Evolutionary conservation across 2,888 invertebrate genomes (phyloP).

Genomic region (Heterodera filipjevi): DNA sequence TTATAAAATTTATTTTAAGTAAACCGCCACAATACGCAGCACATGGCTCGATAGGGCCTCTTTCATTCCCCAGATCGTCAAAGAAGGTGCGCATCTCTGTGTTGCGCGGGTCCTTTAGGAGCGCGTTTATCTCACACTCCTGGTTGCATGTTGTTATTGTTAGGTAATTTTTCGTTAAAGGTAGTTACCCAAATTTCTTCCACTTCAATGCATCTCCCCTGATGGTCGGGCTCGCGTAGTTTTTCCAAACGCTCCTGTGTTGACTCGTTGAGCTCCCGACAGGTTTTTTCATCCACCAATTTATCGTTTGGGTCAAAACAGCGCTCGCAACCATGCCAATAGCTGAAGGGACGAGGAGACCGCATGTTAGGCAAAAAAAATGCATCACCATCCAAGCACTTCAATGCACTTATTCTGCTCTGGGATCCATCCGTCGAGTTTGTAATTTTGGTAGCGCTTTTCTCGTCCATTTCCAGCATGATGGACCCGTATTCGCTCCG

Average conservation of each 20-base stretch:
- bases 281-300: background rate
- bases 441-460: background rate
- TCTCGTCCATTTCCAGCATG: constrained; percentile 21
- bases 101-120: background rate
- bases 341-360: too few species aligned
- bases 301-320: background rate
- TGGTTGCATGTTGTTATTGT: too few species aligned
- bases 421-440: background rate
- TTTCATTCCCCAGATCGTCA: background rate
- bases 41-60: constrained; percentile 10
- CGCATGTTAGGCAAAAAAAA: background rate
- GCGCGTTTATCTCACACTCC: background rate
- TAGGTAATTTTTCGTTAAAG: too few species aligned
- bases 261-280: background rate
- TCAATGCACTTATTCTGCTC: background rate
- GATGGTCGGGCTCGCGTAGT: background rate
- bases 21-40: background rate
- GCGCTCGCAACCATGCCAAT: background rate
- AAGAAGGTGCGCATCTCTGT: background rate
- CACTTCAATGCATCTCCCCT: background rate
- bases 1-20: too few species aligned
- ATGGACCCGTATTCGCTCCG: background rate
- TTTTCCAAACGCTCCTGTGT: background rate
- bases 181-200: constrained; percentile 14
- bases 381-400: background rate